Percentiles rank a stretch among this genome's conserved stretches.
Evolutionary conservation across 2,888 invertebrate species (phyloP).

Genomic region (Pterobdella sp.): DNA sequence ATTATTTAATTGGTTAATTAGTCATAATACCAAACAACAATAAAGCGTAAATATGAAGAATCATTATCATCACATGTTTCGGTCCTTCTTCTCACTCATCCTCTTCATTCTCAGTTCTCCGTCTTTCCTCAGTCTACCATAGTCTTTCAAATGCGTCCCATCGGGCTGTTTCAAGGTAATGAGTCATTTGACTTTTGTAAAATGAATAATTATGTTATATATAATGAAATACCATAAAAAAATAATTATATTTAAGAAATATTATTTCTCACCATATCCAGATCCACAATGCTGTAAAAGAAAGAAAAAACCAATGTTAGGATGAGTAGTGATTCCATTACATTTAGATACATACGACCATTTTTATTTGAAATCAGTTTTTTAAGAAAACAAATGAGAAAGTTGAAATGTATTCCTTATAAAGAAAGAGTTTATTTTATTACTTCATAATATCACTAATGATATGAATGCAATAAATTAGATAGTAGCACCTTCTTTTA

Average conservation of each 20-base stretch:
- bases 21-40: too few relatives aligned
- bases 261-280: slow-evolving; percentile 37
- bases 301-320: not conserved
- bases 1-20: too few relatives aligned
- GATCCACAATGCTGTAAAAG: slow-evolving; percentile 35
- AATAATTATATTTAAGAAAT: not conserved
- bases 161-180: slow-evolving; percentile 56
- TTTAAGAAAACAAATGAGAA: too few relatives aligned
- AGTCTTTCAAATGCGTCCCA: slow-evolving; percentile 74
- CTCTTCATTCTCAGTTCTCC: slow-evolving; percentile 60
- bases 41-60: slow-evolving; percentile 59
- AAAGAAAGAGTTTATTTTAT: not conserved
- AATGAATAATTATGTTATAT: not conserved
- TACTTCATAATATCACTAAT: not conserved
- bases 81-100: slow-evolving; percentile 17
- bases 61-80: slow-evolving; percentile 52
- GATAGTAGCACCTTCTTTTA: slow-evolving; percentile 57
- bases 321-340: slow-evolving; percentile 2
- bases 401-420: not conserved
- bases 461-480: not conserved
- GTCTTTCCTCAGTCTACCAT: slow-evolving; percentile 82
- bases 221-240: not conserved
- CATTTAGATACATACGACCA: not conserved
- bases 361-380: not conserved
- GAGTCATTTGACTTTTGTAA: not conserved